These are phyloP conservation scores for Drosophila novamexicana DNA, from an alignment of 1,140 invertebrate genomes.

Conservation along the genomic window DNA sequence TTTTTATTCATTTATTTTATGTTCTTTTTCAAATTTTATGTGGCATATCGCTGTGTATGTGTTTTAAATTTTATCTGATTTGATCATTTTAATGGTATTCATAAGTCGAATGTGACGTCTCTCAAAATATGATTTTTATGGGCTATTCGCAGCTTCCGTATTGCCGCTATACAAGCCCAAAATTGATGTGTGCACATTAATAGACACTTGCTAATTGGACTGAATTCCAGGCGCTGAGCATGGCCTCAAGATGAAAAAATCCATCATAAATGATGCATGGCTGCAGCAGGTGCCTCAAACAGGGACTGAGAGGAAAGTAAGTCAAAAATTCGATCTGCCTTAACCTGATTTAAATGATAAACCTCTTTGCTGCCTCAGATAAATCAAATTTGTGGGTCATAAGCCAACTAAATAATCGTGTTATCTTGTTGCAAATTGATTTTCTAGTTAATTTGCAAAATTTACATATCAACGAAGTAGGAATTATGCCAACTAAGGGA, in stretches of 20 bases:
- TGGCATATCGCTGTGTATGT: constrained; percentile 21
- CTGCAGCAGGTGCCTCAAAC: too few species aligned
- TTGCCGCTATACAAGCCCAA: not conserved
- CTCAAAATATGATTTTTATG: constrained; percentile 30
- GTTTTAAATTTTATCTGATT: constrained; percentile 19
- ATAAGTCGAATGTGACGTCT: constrained; percentile 17
- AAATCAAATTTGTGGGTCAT: too few species aligned
- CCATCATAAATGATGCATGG: not conserved
- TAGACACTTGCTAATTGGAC: constrained; percentile 28
- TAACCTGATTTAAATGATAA: too few species aligned
- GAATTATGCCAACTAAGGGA: too few species aligned
- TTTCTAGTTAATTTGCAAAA: too few species aligned
- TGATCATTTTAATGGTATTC: constrained; percentile 23
- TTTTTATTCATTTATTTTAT: constrained; percentile 4
- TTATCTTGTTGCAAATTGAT: too few species aligned
- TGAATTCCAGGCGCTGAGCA: not conserved
- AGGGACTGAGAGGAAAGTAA: too few species aligned
- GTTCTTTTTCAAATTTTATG: constrained; percentile 39
- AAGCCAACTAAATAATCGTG: too few species aligned
- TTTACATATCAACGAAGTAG: too few species aligned
- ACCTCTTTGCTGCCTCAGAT: too few species aligned
- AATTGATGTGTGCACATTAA: constrained; percentile 8
- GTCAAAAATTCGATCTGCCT: too few species aligned
- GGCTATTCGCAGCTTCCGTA: constrained; percentile 27
- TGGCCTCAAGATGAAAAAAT: not conserved